Evolutionary conservation across 2,888 invertebrate genomes (phyloP).

Genomic region (Nomada ferruginata): DNA sequence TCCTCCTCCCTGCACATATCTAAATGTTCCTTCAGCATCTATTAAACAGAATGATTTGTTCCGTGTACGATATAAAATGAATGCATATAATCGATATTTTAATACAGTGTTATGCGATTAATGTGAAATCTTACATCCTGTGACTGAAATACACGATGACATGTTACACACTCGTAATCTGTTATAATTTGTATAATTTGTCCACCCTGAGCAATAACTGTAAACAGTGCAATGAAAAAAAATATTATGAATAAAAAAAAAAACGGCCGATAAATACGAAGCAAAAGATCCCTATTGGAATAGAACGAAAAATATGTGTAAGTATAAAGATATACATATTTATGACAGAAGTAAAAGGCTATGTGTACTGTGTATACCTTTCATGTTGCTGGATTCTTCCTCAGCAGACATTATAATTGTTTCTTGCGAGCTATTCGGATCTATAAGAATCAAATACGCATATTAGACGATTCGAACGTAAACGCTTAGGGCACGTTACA

Average conservation of each 20-base stretch:
- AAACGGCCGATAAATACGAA: neutral
- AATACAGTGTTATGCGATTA: conserved; percentile 14
- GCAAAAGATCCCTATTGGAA: neutral
- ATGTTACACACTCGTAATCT: conserved; percentile 81
- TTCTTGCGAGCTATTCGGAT: conserved; percentile 30
- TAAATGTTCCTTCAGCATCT: conserved; percentile 81
- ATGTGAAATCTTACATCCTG: conserved; percentile 72
- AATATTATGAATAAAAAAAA: conserved; percentile 29
- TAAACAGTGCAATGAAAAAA: conserved; percentile 47
- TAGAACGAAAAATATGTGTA: neutral
- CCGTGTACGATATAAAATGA: neutral
- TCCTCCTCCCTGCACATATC: conserved; percentile 82
- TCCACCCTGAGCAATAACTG: conserved; percentile 74
- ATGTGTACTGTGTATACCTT: conserved; percentile 36
- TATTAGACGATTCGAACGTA: neutral
- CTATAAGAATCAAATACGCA: conserved; percentile 35
- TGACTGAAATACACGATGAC: conserved; percentile 79
- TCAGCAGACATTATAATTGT: conserved; percentile 44
- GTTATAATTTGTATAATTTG: conserved; percentile 78
- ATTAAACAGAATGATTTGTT: conserved; percentile 12
- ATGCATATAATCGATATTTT: neutral
- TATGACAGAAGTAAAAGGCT: neutral
- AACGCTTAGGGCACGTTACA: neutral
- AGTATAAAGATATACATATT: neutral
- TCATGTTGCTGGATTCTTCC: conserved; percentile 48